phyloP scores from a whole-genome alignment of 2,797 vertebrate genomes.

The Poeciliopsis gracilis region DNA sequence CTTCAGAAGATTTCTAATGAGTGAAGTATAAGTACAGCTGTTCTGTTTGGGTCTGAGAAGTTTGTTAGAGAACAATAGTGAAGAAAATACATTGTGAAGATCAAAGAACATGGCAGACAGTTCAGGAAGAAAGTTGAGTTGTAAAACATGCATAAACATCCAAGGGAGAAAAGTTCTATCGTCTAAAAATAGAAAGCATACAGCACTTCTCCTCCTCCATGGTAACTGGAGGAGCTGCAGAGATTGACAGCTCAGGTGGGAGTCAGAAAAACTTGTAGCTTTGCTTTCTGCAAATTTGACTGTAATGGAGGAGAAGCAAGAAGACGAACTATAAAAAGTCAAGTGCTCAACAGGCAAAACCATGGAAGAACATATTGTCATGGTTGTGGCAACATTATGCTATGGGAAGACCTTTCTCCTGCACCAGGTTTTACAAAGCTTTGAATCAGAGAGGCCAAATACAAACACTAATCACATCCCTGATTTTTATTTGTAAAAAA shows the following conservation, averaged over 20 bases:
- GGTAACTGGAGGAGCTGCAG: background rate
- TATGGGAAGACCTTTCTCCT: background rate
- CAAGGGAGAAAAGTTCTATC: background rate
- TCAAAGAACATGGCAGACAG: background rate
- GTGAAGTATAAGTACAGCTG: background rate
- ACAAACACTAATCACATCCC: too few relatives aligned
- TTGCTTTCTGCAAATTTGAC: background rate
- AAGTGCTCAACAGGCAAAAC: background rate
- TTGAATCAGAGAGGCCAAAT: too few relatives aligned
- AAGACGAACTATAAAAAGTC: background rate
- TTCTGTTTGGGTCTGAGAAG: background rate
- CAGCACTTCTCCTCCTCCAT: background rate
- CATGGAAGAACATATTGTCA: background rate
- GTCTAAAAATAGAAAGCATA: background rate
- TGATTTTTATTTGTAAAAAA: background rate
- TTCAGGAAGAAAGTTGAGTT: background rate
- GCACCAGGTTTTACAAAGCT: background rate
- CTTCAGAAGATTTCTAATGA: background rate
- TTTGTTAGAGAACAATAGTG: background rate
- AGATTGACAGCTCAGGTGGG: background rate
- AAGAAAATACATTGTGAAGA: background rate
- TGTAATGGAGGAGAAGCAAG: background rate
- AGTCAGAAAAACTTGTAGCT: background rate
- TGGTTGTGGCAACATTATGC: background rate
- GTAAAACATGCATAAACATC: background rate